A percentile compares a stretch with the other conserved stretches of the same genome.
Evolutionary conservation across 2,113 vertebrate genomes (phyloP).

Genomic region (Dicerorhinus sumatrensis): DNA sequence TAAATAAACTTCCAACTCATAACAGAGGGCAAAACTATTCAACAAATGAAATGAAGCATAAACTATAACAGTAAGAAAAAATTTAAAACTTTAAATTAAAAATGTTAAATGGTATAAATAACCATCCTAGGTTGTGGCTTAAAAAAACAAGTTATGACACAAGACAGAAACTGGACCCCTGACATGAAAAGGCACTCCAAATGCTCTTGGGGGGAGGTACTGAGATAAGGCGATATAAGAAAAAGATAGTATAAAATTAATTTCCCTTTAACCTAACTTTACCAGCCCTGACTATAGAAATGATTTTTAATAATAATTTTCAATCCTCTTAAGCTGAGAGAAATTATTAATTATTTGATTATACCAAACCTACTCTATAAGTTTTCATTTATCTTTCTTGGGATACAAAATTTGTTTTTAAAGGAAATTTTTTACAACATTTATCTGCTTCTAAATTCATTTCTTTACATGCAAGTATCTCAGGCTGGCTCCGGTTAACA

Average conservation of each 20-base stretch:
- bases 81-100: neutral
- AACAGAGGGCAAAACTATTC: neutral
- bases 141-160: neutral
- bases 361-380: neutral
- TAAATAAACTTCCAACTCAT: neutral
- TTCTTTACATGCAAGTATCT: conserved; percentile 36
- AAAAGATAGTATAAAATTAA: conserved; percentile 1
- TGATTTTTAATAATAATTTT: conserved; percentile 39
- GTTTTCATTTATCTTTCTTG: conserved; percentile 46
- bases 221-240: neutral
- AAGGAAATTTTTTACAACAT: neutral
- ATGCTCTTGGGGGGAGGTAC: neutral
- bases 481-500: neutral
- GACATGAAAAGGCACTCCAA: neutral
- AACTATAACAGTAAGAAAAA: neutral
- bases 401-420: neutral
- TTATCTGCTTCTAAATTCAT: conserved; percentile 55
- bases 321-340: neutral
- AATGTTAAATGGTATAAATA: neutral
- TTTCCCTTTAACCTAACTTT: neutral
- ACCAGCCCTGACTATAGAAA: neutral
- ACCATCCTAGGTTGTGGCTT: neutral
- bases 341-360: conserved; percentile 37
- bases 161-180: neutral
- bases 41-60: neutral